phyloP scores from a whole-genome alignment of 2,888 invertebrate species.

The Hemicrepidius hirtus region DNA sequence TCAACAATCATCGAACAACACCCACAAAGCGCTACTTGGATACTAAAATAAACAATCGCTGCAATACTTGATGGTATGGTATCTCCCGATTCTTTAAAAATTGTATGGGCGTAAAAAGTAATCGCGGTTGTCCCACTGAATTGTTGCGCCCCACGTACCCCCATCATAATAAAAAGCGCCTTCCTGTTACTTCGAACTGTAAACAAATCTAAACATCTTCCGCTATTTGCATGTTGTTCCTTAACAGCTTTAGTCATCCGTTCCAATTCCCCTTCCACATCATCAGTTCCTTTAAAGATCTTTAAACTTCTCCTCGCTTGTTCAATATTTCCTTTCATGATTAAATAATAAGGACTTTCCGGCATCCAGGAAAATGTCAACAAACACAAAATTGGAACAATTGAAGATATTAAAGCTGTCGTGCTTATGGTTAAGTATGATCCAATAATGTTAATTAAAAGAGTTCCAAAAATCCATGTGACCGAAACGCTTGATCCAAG shows the following conservation, averaged over 20 bases:
- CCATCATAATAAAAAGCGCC: conserved; percentile 77
- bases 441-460: conserved; percentile 78
- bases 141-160: conserved; percentile 77
- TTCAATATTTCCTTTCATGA: conserved; percentile 67
- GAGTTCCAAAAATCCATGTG: conserved; percentile 75
- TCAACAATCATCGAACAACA: conserved; percentile 77
- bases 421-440: conserved; percentile 74
- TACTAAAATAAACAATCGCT: conserved; percentile 75
- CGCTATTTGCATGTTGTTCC: conserved; percentile 69
- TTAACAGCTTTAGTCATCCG: conserved; percentile 59
- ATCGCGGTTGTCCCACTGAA: conserved; percentile 78
- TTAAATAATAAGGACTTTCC: conserved; percentile 75
- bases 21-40: conserved; percentile 75
- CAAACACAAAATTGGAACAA: conserved; percentile 75
- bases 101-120: conserved; percentile 76
- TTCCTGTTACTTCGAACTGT: conserved; percentile 75
- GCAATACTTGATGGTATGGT: conserved; percentile 73
- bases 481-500: conserved; percentile 78
- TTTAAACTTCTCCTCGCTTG: conserved; percentile 74
- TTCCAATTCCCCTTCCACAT: conserved; percentile 72
- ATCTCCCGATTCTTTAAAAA: conserved; percentile 73
- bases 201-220: conserved; percentile 74
- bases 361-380: conserved; percentile 78
- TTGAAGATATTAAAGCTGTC: conserved; percentile 75
- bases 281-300: conserved; percentile 74